phyloP scores from a whole-genome alignment of 2,797 vertebrate genomes.

The Argentina silus region DNA sequence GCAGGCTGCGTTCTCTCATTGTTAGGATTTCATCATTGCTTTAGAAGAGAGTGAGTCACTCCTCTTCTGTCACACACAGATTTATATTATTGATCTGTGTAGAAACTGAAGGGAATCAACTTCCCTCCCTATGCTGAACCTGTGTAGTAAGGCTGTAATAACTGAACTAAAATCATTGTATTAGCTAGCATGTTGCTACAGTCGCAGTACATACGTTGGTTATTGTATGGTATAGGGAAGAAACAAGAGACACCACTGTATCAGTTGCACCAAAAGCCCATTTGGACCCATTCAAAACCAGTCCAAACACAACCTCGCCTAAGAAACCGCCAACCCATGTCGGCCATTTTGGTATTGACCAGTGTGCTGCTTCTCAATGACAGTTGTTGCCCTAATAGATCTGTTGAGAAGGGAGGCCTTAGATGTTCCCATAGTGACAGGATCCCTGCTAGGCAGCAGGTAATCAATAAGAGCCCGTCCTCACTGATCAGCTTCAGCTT shows the following conservation, averaged over 20 bases:
- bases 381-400: conserved; percentile 23
- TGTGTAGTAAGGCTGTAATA: no score
- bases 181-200: no score
- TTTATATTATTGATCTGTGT: not conserved
- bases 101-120: not conserved
- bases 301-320: not conserved
- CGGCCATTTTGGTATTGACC: conserved; percentile 3
- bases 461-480: conserved; percentile 67
- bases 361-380: not conserved
- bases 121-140: no score
- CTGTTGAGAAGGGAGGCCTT: conserved; percentile 43
- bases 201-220: not conserved
- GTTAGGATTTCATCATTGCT: not conserved
- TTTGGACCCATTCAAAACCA: not conserved
- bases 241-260: not conserved
- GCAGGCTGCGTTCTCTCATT: not conserved
- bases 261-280: not conserved
- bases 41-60: not conserved
- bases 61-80: not conserved
- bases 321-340: conserved; percentile 6
- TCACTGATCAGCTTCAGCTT: conserved; percentile 45
- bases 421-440: conserved; percentile 74
- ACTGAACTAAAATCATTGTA: no score
- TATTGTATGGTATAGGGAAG: no score
- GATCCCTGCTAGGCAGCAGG: conserved; percentile 62